Base-by-base conservation (phyloP, 2,113 vertebrate genomes). In the Notechis scutatus region DNA sequence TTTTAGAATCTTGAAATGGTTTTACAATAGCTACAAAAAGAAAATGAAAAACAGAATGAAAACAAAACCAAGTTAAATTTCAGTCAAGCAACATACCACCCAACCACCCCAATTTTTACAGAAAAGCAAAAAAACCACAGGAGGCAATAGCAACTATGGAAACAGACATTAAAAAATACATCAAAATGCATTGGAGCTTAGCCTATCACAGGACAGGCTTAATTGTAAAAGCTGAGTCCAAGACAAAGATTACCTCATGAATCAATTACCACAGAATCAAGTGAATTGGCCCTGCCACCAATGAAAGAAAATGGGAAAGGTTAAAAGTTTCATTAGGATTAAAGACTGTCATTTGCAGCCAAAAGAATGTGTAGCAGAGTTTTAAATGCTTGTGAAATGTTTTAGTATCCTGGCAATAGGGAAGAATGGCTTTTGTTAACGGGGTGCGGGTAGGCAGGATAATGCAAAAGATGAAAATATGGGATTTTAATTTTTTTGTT, bases 221-320 rank as follows among this genome's bases (percentile, higher is more conserved):
- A 94, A 92, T 93, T 96, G 95, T 94, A 91, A 94, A 4, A 88
- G 93, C 95, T 92, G 18, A 0, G 92, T 92, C 11, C 8, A 95
- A 96, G 91, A 93, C 95, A 94, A 91, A 93, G 96, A 96, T 91
- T 90, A 96, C 94, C 96, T 91, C 93, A 94, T 95, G 95, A 96
- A 96, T 96, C 95, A 96, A 95, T 96, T 96, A 94, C 93, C 94
- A 95, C 81, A 92, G 95, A 96, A 85, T 91, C 95, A 94, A 96
- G 56, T 96, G 96, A 95, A 95, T 92, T 95, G 52, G 18, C 94
- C 81, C 94, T 96, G 94, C 93, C 88, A 91, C 91, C 93, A 93
- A 95, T 87, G 93, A 92, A 95, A 96, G 94, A 96, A 96, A 96
- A 96, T 95, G 95, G 94, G 93, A 96, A 94, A 94, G 92, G 93